These are phyloP conservation scores for Melanotaenia parkinsoni DNA, from an alignment of 2,797 vertebrate genomes.

Conservation along the genomic window DNA sequence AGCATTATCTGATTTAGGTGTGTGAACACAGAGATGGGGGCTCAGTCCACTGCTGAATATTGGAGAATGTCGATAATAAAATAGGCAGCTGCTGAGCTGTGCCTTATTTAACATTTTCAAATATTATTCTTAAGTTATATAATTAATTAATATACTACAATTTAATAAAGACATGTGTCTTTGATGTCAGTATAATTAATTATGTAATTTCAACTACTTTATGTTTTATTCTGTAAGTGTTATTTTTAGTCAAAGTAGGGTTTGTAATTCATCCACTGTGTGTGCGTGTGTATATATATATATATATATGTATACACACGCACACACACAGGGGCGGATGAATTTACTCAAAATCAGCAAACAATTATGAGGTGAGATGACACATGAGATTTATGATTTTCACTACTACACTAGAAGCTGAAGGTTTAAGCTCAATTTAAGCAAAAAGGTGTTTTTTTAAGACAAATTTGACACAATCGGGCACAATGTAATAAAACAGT, in stretches of 20 bases:
- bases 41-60: constrained; percentile 39
- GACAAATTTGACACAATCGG: no score
- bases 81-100: constrained; percentile 27
- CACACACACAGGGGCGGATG: no score
- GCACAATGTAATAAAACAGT: no score
- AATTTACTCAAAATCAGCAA: no score
- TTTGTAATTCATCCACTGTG: no score
- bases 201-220: background rate
- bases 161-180: background rate
- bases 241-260: background rate
- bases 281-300: no score
- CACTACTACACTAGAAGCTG: no score
- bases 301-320: no score
- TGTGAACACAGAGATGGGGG: constrained; percentile 64
- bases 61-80: constrained; percentile 38
- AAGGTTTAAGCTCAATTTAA: no score
- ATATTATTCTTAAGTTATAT: background rate
- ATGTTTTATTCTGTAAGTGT: background rate
- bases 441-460: no score
- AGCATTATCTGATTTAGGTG: constrained; percentile 77
- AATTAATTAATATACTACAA: background rate
- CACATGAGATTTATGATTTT: no score
- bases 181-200: background rate
- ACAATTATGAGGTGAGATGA: no score
- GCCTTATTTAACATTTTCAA: background rate